Evolutionary conservation across 2,797 vertebrate genomes (phyloP), one percentile per base, ranked within the genome.

Genomic region (Phoebastria nigripes): DNA sequence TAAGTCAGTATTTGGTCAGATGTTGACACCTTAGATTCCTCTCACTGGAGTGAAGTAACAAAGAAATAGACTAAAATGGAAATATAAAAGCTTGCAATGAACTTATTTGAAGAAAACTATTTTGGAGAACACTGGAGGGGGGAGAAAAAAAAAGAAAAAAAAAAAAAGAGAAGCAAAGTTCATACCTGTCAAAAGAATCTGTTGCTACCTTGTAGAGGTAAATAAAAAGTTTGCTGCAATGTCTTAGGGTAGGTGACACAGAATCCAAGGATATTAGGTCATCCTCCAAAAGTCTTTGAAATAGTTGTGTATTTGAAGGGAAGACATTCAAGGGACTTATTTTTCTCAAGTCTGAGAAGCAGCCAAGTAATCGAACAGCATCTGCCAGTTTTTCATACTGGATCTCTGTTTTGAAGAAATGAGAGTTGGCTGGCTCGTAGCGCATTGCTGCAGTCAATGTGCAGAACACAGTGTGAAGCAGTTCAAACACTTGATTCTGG

Each of bases 381-480:
- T 99, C 99, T 4, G 99, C 99, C 97, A 99, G 98, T 97, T 99
- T 99, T 97, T 99, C 99, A 18, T 99, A 99, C 97, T 99, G 99
- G 97, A 99, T 99, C 98, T 99, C 99, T 3, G 99, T 99, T 96
- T 98, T 99, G 98, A 99, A 99, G 98, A 99, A 99, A 97, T 99
- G 98, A 0, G 99, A 99, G 98, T 99, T 99, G 98, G 99, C 99
- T 1, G 99, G 99, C 93, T 99, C 99, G 1, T 99, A 99, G 94
- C 99, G 99, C 99, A 99, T 99, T n/a, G 99, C 99, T 24, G 99
- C 99, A 3, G 99, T 99, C 93, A 99, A 95, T 6, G 99, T 99
- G 98, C 99, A 99, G 98, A 99, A 98, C 84, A 99, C 99, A 0
- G 99, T 99, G 97, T 98, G 98, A 91, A 99, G 98, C 10, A 99